Conservation (phyloP, 2,797 vertebrate genomes). For the Bradypus variegatus region DNA sequence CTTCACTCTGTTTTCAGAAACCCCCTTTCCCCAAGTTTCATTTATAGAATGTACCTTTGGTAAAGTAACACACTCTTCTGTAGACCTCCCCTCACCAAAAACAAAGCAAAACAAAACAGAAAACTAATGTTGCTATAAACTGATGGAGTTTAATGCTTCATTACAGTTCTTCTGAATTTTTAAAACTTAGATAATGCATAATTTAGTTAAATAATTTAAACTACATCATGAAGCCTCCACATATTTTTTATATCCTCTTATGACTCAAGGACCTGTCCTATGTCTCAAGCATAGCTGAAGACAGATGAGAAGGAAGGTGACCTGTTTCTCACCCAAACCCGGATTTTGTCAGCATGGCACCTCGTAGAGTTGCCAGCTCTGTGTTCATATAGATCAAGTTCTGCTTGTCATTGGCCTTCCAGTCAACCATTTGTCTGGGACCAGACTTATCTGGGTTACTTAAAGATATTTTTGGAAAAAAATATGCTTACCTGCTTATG, state of each 20-base stretch:
- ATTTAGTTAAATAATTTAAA: background rate
- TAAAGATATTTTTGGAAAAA: background rate
- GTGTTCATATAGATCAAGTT: background rate
- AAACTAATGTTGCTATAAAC: background rate
- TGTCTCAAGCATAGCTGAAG: background rate
- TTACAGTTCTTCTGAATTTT: background rate
- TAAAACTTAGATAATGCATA: background rate
- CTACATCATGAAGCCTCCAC: background rate
- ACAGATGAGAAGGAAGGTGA: background rate
- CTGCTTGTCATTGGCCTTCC: background rate
- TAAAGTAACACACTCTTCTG: background rate
- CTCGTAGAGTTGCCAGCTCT: background rate
- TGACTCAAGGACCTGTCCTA: too few species aligned
- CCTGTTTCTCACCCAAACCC: background rate
- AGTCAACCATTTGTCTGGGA: background rate
- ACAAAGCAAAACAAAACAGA: background rate
- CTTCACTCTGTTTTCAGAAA: background rate
- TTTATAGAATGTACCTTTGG: background rate
- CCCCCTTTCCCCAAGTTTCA: background rate
- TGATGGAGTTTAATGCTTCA: background rate
- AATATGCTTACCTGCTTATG: background rate
- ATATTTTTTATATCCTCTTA: background rate
- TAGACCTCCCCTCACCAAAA: background rate
- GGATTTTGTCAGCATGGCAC: background rate
- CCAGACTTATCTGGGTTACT: background rate